These are phyloP conservation scores for Heliconius ethilla DNA, from an alignment of 2,888 invertebrate species.

Conservation along the genomic window DNA sequence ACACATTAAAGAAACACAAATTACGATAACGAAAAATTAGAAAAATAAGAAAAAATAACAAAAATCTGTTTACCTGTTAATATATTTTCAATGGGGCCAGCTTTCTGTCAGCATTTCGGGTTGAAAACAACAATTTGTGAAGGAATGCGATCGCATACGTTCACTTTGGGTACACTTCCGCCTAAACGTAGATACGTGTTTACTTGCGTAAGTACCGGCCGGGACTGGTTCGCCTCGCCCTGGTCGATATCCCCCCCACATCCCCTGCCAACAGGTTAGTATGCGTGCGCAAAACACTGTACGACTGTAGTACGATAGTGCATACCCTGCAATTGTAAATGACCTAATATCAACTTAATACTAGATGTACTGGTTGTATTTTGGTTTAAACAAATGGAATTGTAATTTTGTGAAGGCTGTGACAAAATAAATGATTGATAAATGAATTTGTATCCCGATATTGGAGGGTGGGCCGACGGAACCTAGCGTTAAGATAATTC, in stretches of 20 bases:
- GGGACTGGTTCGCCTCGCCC: constrained; percentile 61
- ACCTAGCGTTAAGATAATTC: no score
- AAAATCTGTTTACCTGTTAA: constrained; percentile 58
- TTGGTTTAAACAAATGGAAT: no score
- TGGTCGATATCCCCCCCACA: constrained; percentile 62
- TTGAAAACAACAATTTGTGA: constrained; percentile 21
- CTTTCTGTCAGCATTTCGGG: constrained; percentile 67
- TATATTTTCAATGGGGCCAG: constrained; percentile 63
- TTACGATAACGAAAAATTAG: neutral
- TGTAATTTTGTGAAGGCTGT: no score
- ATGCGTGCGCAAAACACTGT: constrained; percentile 67
- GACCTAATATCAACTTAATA: constrained; percentile 18
- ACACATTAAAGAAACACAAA: neutral
- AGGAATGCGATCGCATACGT: constrained; percentile 39
- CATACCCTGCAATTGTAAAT: constrained; percentile 31
- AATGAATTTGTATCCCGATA: no score
- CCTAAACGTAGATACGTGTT: constrained; percentile 28
- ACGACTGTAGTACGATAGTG: constrained; percentile 18
- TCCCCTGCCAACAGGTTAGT: constrained; percentile 69
- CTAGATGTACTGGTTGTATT: neutral
- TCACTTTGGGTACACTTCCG: constrained; percentile 38
- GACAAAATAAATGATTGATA: no score
- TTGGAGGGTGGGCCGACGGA: no score
- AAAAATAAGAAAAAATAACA: neutral
- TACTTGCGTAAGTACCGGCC: constrained; percentile 53